Conservation (phyloP, 2,888 invertebrate species). For the Ethmia dodecea region DNA sequence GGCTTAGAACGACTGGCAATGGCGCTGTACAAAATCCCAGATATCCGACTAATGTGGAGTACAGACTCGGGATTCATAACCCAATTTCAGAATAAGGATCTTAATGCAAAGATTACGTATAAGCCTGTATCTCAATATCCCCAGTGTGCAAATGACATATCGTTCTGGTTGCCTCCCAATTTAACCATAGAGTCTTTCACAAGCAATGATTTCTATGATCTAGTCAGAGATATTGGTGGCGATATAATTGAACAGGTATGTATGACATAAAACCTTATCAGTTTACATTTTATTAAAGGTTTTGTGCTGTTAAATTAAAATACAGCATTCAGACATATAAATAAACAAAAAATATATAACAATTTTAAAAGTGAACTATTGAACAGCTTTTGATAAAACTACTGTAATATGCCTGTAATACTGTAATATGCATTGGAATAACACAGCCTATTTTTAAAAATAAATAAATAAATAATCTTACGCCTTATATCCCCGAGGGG, state of each 20-base stretch:
- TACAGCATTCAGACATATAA: too few species aligned
- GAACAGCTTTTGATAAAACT: too few species aligned
- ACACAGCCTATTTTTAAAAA: too few species aligned
- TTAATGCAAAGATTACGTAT: slow-evolving; percentile 82
- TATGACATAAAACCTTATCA: too few species aligned
- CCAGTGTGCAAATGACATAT: slow-evolving; percentile 93
- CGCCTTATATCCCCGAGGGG: too few species aligned
- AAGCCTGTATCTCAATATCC: slow-evolving; percentile 92
- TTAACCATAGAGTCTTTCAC: slow-evolving; percentile 77
- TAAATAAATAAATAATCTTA: too few species aligned
- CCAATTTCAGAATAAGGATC: slow-evolving; percentile 89
- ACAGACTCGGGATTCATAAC: slow-evolving; percentile 92
- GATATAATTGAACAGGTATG: slow-evolving; percentile 95
- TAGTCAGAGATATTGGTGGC: slow-evolving; percentile 92
- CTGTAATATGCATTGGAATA: too few species aligned
- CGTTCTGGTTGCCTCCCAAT: slow-evolving; percentile 94
- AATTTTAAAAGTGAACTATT: too few species aligned
- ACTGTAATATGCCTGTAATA: too few species aligned
- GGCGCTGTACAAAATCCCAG: slow-evolving; percentile 96
- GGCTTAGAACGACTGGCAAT: slow-evolving; percentile 98
- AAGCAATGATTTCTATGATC: slow-evolving; percentile 94
- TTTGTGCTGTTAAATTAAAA: too few species aligned
- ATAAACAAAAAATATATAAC: too few species aligned
- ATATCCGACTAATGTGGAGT: slow-evolving; percentile 98
- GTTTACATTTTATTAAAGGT: too few species aligned